Base-by-base conservation (phyloP, 2,113 vertebrate species). In the Tenrec ecaudatus region DNA sequence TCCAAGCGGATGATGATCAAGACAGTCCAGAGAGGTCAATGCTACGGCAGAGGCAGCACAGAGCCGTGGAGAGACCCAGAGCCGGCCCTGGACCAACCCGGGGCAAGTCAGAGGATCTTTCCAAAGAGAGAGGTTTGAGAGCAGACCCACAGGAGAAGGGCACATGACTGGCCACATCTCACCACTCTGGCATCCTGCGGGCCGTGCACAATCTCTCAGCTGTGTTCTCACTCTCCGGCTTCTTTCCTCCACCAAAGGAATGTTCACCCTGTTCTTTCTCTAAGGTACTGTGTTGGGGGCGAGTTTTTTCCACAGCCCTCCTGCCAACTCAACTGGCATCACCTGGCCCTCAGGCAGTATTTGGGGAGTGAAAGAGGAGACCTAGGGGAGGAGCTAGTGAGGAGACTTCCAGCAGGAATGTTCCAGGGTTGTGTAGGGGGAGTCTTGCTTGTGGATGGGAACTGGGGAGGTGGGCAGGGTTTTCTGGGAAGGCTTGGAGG, bases 271-370 rank as follows among this genome's bases (percentile, higher is more conserved):
- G 22, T 68, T 22, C 71, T 57, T 15, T 33, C 31, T 14, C 38
- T 1, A 27, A 38, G 69, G 85, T 58, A 31, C 17, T 27, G 9
- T 10, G 1, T 0, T 58, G 86, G 38, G 58, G 8, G 38, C 47
- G 5, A 53, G 5, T 60, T 47, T 29, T 2, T 53, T 23, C 36
- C 1, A 22, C 4, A 19, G 87, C 64, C 23, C 4, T 25, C 23
- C 10, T 6, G 33, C 57, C 2, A 6, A 3, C 47, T 33, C 15
- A 11, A 0, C 3, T 6, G 3, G 6, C 1, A 0, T 14, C 1
- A 0, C 68, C 36, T 17, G 71, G 38, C 27, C 43, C 40, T 23
- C 10, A 27, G 23, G 16, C 22, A 9, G 0, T n/a, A 3, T 53
- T 36, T 22, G 2, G 7, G 43, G 33, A 19, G 20, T 1, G 31